Base-by-base conservation (phyloP, 1,140 invertebrate genomes). In the Anastatus disparis region DNA sequence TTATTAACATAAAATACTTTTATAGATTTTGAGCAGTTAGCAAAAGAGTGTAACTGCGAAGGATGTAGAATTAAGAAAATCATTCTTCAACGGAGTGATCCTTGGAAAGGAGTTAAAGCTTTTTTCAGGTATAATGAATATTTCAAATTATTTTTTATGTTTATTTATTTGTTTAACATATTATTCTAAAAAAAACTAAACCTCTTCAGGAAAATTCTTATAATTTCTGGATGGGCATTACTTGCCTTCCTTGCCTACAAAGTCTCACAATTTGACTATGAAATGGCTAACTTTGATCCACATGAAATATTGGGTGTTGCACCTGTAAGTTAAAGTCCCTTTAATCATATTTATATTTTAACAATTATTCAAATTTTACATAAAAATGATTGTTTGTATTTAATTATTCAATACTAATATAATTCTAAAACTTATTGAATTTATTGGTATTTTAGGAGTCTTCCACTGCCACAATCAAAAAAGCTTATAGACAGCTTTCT, bases 211-310 rank as follows among this genome's bases (percentile, higher is more conserved):
- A 90, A 92, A 87, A 74, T 90, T 46, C 75, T 88, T 10, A 86
- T 99, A 31, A 87, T 97, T 29, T 81, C 93, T 74, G 96, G 96
- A 67, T 99, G 98, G 98, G 85, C 93, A 6, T 81, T 95, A 26
- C 90, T 99, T 79, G 87, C 93, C 48, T 90, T 96, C 56, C 86
- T 99, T 65, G 93, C 95, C 2, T 98, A 98, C 82, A 98, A 98
- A 90, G 95, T 98, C 9, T 96, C 96, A 0, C 94, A 98, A 85
- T 96, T 99, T 86, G 96, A 99, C 81, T 95, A 97, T 87, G 96
- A 98, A 87, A 95, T 97, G 91, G 93, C 96, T 17, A 99, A 97
- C 85, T 99, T 98, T 89, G 97, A 99, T 89, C 98, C 98, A 1
- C 99, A 97, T 87, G 94, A 97, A 86, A 99, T 99, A 80, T 88